Evolutionary conservation across 2,113 vertebrate species (phyloP).

Genomic region (Ceyx margarethae): DNA sequence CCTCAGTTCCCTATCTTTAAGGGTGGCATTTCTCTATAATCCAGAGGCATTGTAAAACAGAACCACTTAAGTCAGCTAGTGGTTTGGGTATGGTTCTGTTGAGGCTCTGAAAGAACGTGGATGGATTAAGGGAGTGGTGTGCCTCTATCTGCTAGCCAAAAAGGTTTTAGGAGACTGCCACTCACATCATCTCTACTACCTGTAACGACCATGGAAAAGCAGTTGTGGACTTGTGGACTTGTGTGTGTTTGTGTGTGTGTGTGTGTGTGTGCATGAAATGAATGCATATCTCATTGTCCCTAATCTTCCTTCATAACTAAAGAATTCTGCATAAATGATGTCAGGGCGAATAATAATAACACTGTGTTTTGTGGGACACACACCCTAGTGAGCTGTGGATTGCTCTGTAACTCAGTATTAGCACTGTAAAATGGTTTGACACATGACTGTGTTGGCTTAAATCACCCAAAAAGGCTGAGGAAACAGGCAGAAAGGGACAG

Average conservation of each 20-base stretch:
- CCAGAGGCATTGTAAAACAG: not conserved
- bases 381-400: not conserved
- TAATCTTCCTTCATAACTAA: not conserved
- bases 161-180: not conserved
- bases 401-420: not conserved
- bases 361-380: not conserved
- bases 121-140: not conserved
- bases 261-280: not conserved
- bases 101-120: not conserved
- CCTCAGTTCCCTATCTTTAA: not conserved
- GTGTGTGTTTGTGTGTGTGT: too few species aligned
- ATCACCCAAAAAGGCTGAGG: not conserved
- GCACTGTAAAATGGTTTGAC: not conserved
- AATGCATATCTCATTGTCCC: too few species aligned
- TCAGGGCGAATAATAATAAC: not conserved
- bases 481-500: not conserved
- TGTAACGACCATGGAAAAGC: not conserved
- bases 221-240: not conserved
- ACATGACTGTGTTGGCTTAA: not conserved
- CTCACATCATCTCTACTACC: not conserved
- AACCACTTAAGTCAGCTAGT: not conserved
- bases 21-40: not conserved
- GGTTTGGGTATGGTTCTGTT: not conserved
- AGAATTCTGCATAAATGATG: not conserved
- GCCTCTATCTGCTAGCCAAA: not conserved